Percentiles rank a stretch among this genome's conserved stretches.
These are phyloP conservation scores for Riparia riparia DNA, from an alignment of 2,113 vertebrate genomes.

Conservation along the genomic window DNA sequence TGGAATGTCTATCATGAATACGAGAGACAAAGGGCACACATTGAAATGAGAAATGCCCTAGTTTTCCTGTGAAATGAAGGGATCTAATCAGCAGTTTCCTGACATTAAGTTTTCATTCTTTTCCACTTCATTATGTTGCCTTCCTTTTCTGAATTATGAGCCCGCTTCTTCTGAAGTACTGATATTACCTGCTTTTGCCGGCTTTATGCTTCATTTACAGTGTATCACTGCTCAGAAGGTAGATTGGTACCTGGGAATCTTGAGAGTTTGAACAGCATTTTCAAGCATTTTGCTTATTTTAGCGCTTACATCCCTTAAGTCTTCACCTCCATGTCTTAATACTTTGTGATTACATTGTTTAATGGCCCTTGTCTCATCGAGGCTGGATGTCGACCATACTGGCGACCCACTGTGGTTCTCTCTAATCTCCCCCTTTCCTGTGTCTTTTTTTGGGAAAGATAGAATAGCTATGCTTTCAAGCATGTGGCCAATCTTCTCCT, in stretches of 20 bases:
- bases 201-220: not conserved
- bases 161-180: not conserved
- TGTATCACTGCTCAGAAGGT: not conserved
- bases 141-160: not conserved
- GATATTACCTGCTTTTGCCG: not conserved
- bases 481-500: not conserved
- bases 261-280: not conserved
- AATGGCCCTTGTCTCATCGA: not conserved
- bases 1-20: not conserved
- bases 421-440: slow-evolving; percentile 7
- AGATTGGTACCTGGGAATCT: not conserved
- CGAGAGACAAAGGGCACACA: accelerated
- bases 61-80: not conserved
- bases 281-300: not conserved
- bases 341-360: not conserved
- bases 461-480: not conserved
- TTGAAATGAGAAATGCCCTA: not conserved
- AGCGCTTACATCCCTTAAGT: not conserved
- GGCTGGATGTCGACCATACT: not conserved
- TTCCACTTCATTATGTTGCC: not conserved
- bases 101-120: not conserved
- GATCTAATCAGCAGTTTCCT: not conserved
- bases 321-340: not conserved
- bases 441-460: not conserved
- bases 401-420: not conserved